A percentile compares a stretch with the other conserved stretches of the same genome.
Conservation (phyloP, 1,140 invertebrate species). For the Drosophila insularis region DNA sequence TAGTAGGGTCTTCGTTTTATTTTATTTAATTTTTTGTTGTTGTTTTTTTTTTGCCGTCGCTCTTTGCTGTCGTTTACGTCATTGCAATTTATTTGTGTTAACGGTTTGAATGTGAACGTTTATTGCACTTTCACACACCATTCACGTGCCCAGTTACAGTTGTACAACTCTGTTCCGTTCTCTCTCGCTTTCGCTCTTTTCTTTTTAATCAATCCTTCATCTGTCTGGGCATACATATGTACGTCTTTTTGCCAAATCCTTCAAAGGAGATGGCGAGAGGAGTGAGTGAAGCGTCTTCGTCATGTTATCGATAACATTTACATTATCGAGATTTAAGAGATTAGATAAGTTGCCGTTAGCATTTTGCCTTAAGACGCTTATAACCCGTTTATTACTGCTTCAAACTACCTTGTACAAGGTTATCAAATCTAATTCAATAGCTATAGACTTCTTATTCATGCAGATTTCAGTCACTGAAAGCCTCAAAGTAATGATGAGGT, state of each 20-base stretch:
- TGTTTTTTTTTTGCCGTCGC: constrained; percentile 2
- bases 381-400: constrained; percentile 54
- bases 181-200: not conserved
- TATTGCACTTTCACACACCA: constrained; percentile 79
- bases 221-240: not conserved
- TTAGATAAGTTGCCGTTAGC: constrained; percentile 52
- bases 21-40: not conserved
- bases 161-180: constrained; percentile 7
- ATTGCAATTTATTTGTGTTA: constrained; percentile 73
- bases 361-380: constrained; percentile 15
- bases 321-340: constrained; percentile 36
- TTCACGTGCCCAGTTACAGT: constrained; percentile 72
- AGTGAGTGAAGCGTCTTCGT: not conserved
- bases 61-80: constrained; percentile 58
- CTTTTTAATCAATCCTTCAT: constrained; percentile 7
- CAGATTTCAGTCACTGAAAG: not conserved
- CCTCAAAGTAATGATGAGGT: not conserved
- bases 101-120: constrained; percentile 50
- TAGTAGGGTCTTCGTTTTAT: constrained; percentile 16
- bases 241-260: constrained; percentile 24
- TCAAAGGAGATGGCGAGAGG: not conserved
- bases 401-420: constrained; percentile 54
- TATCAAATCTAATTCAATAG: constrained; percentile 27
- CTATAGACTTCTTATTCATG: constrained; percentile 17
- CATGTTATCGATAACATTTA: constrained; percentile 46